Conservation (phyloP, 1,140 invertebrate species). For the Drepana arcuata region DNA sequence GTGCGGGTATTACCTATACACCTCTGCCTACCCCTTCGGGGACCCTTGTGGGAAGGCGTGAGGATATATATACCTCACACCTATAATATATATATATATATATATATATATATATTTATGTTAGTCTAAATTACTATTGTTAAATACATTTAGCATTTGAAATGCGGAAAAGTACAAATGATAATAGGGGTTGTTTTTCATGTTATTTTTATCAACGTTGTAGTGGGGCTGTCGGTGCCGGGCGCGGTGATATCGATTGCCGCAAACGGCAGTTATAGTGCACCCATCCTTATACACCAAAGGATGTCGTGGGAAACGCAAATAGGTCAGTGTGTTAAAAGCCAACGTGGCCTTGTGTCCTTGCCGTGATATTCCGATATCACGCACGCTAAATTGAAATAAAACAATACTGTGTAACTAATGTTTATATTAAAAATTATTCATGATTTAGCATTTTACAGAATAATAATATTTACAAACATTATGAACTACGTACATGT, state of each 20-base stretch:
- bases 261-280: constrained; percentile 29
- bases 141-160: too few species aligned
- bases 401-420: constrained; percentile 66
- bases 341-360: too few species aligned
- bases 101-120: too few species aligned
- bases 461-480: constrained; percentile 68
- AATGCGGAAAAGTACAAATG: too few species aligned
- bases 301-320: background rate
- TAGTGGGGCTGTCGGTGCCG: constrained; percentile 36
- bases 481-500: constrained; percentile 60
- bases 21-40: too few species aligned
- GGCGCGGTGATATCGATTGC: constrained; percentile 43
- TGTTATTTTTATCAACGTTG: constrained; percentile 36
- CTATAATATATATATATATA: too few species aligned
- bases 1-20: too few species aligned
- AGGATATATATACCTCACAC: too few species aligned
- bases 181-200: too few species aligned
- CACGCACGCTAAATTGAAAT: constrained; percentile 25
- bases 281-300: constrained; percentile 17
- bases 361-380: too few species aligned
- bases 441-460: constrained; percentile 70
- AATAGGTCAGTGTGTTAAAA: background rate
- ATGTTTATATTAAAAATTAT: constrained; percentile 67
- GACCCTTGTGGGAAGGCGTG: too few species aligned
- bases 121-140: too few species aligned